Conservation (phyloP, 2,888 invertebrate species). For the Chrysotoxum bicinctum region DNA sequence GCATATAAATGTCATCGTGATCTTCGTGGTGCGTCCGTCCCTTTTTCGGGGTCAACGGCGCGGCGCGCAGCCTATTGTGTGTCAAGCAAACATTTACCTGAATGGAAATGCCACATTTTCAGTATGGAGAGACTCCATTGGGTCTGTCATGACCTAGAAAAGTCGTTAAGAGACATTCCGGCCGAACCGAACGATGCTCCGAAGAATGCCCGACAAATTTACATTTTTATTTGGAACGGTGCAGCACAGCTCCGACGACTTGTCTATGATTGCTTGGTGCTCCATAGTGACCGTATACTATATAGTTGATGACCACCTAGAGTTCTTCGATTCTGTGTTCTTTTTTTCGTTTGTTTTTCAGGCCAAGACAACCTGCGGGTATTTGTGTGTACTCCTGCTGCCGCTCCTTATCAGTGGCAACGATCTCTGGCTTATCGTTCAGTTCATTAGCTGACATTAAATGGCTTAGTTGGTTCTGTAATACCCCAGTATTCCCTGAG, state of each 20-base stretch:
- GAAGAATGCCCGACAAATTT: constrained; percentile 50
- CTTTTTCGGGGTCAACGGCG: constrained; percentile 65
- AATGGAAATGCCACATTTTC: constrained; percentile 50
- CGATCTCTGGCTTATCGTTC: constrained; percentile 63
- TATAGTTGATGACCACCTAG: constrained; percentile 69
- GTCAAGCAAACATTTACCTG: constrained; percentile 32
- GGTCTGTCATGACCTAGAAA: constrained; percentile 72
- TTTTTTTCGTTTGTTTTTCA: neutral
- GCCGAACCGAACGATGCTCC: neutral
- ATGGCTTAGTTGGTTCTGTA: constrained; percentile 34
- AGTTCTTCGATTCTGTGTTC: constrained; percentile 39
- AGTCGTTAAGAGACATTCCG: constrained; percentile 60
- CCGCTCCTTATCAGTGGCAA: constrained; percentile 51
- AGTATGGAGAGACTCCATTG: constrained; percentile 54
- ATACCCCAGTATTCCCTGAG: neutral
- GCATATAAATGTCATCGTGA: constrained; percentile 71
- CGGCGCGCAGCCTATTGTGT: constrained; percentile 56
- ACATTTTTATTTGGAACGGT: constrained; percentile 70
- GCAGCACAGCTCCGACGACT: constrained; percentile 21
- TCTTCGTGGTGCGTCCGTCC: constrained; percentile 59
- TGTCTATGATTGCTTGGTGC: constrained; percentile 35
- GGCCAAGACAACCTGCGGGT: constrained; percentile 47
- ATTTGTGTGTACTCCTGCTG: constrained; percentile 24
- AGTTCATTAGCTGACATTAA: constrained; percentile 68
- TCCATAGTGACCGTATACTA: constrained; percentile 27